Conservation (phyloP, 2,888 invertebrate species). For the Lithosia quadra region DNA sequence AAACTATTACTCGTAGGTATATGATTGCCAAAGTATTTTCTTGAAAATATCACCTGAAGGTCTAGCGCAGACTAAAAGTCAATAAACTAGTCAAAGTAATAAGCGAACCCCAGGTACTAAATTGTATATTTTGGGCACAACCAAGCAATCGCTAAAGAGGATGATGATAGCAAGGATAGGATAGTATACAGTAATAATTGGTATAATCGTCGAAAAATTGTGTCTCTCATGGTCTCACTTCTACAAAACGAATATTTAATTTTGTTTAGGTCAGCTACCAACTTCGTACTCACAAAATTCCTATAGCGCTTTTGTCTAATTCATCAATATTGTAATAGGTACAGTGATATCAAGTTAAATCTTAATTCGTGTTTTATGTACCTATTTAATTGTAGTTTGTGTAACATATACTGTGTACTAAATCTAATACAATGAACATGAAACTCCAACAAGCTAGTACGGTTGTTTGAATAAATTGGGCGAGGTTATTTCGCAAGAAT, state of each 20-base stretch:
- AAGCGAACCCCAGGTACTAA: too few relatives aligned
- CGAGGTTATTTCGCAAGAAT: constrained; percentile 84
- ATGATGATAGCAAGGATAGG: too few relatives aligned
- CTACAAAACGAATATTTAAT: background rate
- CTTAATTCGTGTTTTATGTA: constrained; percentile 24
- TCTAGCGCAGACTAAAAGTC: too few relatives aligned
- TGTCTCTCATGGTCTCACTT: background rate
- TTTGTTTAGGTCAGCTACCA: background rate
- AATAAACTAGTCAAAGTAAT: too few relatives aligned
- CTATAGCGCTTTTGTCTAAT: background rate
- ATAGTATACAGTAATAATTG: background rate
- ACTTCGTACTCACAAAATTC: background rate
- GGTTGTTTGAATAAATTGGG: constrained; percentile 82
- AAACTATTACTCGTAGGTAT: too few relatives aligned
- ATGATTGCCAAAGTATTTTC: background rate
- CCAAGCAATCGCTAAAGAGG: too few relatives aligned
- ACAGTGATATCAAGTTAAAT: constrained; percentile 5
- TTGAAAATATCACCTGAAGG: too few relatives aligned
- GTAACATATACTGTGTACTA: constrained; percentile 1
- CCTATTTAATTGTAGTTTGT: constrained; percentile 35
- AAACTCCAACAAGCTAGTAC: constrained; percentile 65
- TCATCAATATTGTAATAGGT: background rate
- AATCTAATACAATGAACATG: constrained; percentile 32
- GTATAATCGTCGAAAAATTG: background rate
- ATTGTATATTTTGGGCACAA: too few relatives aligned